Base-by-base conservation (phyloP, 2,888 invertebrate genomes). In the Mesoligia furuncula region DNA sequence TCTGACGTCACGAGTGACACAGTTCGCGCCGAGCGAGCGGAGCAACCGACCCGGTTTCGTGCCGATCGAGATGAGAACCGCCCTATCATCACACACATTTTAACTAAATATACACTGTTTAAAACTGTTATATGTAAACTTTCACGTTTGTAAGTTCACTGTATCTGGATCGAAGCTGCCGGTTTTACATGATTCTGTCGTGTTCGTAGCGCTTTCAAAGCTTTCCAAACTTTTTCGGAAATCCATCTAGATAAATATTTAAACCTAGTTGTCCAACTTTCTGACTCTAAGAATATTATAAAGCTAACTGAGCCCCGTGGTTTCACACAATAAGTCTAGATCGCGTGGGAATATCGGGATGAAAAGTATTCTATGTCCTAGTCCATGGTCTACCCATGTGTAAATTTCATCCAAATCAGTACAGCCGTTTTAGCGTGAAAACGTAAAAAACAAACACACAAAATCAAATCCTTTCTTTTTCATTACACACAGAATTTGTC, bases 1-100 rank as follows among this genome's bases (percentile, higher is more conserved):
- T 74, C 75, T 93, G 93, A 93, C 93, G 93, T 94, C 93, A 93
- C 86, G 51, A 79, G 81, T 93, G 93, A 93, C 93, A 94, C 91
- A 93, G 90, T 92, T 94, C 80, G 73, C 75, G 64, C 77, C 75
- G 75, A 80, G 69, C 83, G 70, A 81, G 89, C 90, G 88, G 87
- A 90, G 89, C 90, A 90, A 89, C 90, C 90, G 91, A 90, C 91
- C 90, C 85, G 90, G 88, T 89, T 90, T 82, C 86, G 80, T 39
- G 79, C 80, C 75, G 80, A 85, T 80, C 85, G 83, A 85, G 87
- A 88, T 86, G 88, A 86, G 87, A 85, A 87, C 84, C 88, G 87
- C 85, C 88, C 88, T 84, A 85, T 87, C 83, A 88, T 80, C 88
- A 80, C 80, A 84, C 77, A 79, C 83, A 79, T 87, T 85, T 88